Conservation (phyloP, 2,113 vertebrate genomes). For the Melanerpes aurifrons region DNA sequence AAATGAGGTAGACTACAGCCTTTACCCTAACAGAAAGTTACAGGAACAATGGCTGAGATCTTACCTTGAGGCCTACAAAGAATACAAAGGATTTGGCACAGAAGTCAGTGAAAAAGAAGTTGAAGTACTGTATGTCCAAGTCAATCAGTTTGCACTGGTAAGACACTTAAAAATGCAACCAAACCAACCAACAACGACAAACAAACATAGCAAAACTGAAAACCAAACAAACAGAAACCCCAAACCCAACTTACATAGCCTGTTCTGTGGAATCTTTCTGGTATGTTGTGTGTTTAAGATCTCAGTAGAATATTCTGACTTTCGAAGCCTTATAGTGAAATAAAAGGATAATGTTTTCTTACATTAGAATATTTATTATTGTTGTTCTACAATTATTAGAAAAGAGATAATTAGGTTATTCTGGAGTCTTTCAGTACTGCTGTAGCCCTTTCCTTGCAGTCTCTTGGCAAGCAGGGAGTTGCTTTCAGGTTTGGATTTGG, state of each 20-base stretch:
- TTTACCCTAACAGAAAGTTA: slow-evolving; percentile 87
- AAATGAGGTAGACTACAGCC: slow-evolving; percentile 95
- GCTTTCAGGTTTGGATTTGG: neutral
- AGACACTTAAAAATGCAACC: slow-evolving; percentile 43
- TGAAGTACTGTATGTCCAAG: slow-evolving; percentile 93
- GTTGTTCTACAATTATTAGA: too few species aligned
- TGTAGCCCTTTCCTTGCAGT: neutral
- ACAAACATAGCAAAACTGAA: too few species aligned
- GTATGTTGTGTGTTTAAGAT: neutral
- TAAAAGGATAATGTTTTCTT: neutral
- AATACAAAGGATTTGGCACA: slow-evolving; percentile 84
- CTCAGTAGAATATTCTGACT: neutral
- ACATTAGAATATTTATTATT: neutral
- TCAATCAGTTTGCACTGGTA: slow-evolving; percentile 95
- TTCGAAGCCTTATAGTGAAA: neutral
- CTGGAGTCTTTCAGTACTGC: neutral
- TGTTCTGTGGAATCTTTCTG: neutral
- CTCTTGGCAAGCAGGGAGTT: neutral
- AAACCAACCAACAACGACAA: too few species aligned
- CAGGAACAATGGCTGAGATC: slow-evolving; percentile 91
- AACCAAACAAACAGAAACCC: too few species aligned
- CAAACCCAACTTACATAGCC: neutral
- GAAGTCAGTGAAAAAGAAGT: slow-evolving; percentile 89
- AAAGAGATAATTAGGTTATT: neutral
- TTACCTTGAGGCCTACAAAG: slow-evolving; percentile 95